These are phyloP conservation scores for Anoplius nigerrimus DNA, from an alignment of 2,888 invertebrate species.

Conservation along the genomic window DNA sequence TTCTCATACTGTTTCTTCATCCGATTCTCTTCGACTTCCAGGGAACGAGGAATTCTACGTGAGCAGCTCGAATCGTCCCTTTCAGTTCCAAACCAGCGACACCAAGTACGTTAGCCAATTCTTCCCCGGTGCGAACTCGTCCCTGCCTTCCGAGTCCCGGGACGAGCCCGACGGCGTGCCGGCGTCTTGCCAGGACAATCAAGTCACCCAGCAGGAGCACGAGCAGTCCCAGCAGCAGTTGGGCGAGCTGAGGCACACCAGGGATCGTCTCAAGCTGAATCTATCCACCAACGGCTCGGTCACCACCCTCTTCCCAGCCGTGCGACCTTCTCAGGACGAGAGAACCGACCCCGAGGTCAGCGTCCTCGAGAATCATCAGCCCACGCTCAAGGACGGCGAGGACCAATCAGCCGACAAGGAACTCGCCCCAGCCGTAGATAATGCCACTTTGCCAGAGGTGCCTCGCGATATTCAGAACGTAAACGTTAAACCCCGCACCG, in stretches of 20 bases:
- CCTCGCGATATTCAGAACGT: constrained; percentile 44
- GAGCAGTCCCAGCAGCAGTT: constrained; percentile 71
- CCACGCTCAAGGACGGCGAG: constrained; percentile 21
- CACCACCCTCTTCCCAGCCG: constrained; percentile 8
- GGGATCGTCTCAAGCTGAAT: constrained; percentile 84
- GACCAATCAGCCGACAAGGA: constrained; percentile 34
- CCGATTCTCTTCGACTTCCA: too few species aligned
- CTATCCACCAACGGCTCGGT: constrained; percentile 73
- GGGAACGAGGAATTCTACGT: constrained; percentile 84
- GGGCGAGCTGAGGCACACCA: constrained; percentile 84
- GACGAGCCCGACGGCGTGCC: constrained; percentile 45
- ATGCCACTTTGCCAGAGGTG: constrained; percentile 51
- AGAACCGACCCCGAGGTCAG: constrained; percentile 26
- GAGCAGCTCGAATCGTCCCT: constrained; percentile 84
- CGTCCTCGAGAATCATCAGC: constrained; percentile 38
- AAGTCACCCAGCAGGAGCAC: constrained; percentile 48
- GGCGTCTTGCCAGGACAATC: constrained; percentile 40
- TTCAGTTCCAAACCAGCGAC: constrained; percentile 77
- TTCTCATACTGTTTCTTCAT: too few species aligned
- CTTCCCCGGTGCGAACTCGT: constrained; percentile 79
- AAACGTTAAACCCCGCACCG: constrained; percentile 29
- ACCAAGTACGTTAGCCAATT: constrained; percentile 81
- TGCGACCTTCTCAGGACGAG: constrained; percentile 21
- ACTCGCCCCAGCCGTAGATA: constrained; percentile 35
- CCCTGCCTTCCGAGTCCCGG: constrained; percentile 31